Conservation (phyloP, 2,888 invertebrate genomes). For the Kuschelorhynchus macadamiae region DNA sequence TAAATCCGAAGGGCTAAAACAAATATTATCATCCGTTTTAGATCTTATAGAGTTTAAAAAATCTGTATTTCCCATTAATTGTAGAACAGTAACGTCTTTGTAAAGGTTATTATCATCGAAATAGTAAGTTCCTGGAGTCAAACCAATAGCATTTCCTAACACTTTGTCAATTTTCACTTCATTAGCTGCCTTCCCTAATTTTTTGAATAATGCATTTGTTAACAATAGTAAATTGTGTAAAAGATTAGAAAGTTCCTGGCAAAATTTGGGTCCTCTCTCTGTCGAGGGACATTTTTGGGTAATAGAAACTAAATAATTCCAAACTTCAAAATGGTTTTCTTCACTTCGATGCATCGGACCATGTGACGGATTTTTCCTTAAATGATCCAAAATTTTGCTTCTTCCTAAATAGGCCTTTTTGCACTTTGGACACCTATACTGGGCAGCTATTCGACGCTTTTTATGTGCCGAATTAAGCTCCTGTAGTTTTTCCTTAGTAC, state of each 20-base stretch:
- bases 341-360: constrained; percentile 64
- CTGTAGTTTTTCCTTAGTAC: neutral
- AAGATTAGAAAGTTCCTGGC: constrained; percentile 63
- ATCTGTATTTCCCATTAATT: constrained; percentile 59
- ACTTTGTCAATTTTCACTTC: constrained; percentile 62
- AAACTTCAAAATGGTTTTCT: constrained; percentile 62
- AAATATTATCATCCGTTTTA: constrained; percentile 24
- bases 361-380: constrained; percentile 75
- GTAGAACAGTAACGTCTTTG: constrained; percentile 62
- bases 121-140: constrained; percentile 62
- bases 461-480: constrained; percentile 13
- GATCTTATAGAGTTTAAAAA: constrained; percentile 50
- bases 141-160: constrained; percentile 62
- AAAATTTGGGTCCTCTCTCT: constrained; percentile 62
- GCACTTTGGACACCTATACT: constrained; percentile 76
- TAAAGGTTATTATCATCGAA: constrained; percentile 63
- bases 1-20: neutral
- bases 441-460: constrained; percentile 62
- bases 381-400: constrained; percentile 74
- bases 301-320: constrained; percentile 64
- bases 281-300: constrained; percentile 61
- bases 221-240: constrained; percentile 62
- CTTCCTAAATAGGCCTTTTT: constrained; percentile 76
- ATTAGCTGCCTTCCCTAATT: constrained; percentile 56
- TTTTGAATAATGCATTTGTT: constrained; percentile 64